A percentile compares a stretch with the other conserved stretches of the same genome.
These are phyloP conservation scores for Bufo bufo DNA, from an alignment of 2,113 vertebrate genomes.

Conservation along the genomic window DNA sequence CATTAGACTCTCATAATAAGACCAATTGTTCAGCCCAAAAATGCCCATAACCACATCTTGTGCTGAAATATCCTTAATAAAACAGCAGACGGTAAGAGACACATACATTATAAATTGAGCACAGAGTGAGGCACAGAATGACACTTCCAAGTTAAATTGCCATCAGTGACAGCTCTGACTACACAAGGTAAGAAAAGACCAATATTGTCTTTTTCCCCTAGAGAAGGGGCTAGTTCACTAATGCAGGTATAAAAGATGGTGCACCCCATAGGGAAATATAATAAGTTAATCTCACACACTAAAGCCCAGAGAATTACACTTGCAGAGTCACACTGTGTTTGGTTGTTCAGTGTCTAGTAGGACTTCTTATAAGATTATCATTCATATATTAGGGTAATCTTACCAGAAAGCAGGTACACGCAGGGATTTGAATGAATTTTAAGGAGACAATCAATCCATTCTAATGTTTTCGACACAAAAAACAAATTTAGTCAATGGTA, in stretches of 20 bases:
- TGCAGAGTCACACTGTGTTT: slow-evolving; percentile 11
- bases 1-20: neutral
- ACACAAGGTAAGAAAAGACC: slow-evolving; percentile 15
- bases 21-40: neutral
- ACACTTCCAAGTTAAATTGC: slow-evolving; percentile 36
- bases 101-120: slow-evolving; percentile 38
- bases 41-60: slow-evolving; percentile 3
- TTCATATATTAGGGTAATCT: slow-evolving; percentile 19
- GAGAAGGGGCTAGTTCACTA: slow-evolving; percentile 24
- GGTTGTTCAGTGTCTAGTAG: slow-evolving; percentile 20
- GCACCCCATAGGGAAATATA: neutral
- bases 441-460: slow-evolving; percentile 6
- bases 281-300: neutral
- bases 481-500: neutral
- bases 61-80: slow-evolving; percentile 16
- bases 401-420: neutral
- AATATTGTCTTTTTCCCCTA: slow-evolving; percentile 35
- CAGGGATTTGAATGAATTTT: slow-evolving; percentile 9
- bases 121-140: slow-evolving; percentile 21
- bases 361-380: slow-evolving; percentile 6
- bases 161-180: slow-evolving; percentile 16
- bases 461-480: neutral
- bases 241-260: slow-evolving; percentile 52
- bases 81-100: neutral
- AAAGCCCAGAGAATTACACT: slow-evolving; percentile 4